These are phyloP conservation scores for Australoheros facetus DNA, from an alignment of 2,797 vertebrate species.

Conservation along the genomic window DNA sequence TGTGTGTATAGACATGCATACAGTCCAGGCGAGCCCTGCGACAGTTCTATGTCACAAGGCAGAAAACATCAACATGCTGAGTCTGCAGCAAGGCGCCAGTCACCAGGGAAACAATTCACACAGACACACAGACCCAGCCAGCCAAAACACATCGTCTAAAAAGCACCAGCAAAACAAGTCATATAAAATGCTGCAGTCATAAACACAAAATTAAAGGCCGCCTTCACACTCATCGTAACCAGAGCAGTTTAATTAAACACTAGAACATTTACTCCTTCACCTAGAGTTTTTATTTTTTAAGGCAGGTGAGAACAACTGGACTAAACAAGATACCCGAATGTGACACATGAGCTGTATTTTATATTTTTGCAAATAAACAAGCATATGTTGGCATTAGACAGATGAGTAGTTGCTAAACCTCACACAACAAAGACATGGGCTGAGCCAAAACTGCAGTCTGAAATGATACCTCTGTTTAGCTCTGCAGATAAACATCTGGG, in stretches of 20 bases:
- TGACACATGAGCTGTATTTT: neutral
- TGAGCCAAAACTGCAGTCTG: neutral
- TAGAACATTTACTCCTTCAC: constrained; percentile 14
- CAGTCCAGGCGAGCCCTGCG: constrained; percentile 38
- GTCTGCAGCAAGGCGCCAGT: constrained; percentile 74
- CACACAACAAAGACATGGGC: neutral
- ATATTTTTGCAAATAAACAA: neutral
- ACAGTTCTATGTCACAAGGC: constrained; percentile 72
- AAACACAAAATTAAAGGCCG: constrained; percentile 54
- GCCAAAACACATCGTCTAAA: constrained; percentile 67
- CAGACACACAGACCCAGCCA: constrained; percentile 49
- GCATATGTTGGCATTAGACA: constrained; percentile 10
- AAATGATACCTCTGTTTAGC: neutral
- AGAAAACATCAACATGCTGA: constrained; percentile 78
- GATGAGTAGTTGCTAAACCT: neutral
- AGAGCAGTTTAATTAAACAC: constrained; percentile 39
- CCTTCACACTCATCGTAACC: constrained; percentile 27
- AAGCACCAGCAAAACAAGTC: constrained; percentile 63
- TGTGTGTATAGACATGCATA: constrained; percentile 9
- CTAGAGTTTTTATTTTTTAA: constrained; percentile 14
- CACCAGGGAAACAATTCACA: constrained; percentile 71
- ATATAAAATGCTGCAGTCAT: constrained; percentile 58
- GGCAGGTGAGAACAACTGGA: constrained; percentile 11
- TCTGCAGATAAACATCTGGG: constrained; percentile 34
- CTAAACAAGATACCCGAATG: constrained; percentile 2